These are phyloP conservation scores for Lycophotia porphyrea DNA, from an alignment of 2,888 invertebrate species.

Conservation along the genomic window DNA sequence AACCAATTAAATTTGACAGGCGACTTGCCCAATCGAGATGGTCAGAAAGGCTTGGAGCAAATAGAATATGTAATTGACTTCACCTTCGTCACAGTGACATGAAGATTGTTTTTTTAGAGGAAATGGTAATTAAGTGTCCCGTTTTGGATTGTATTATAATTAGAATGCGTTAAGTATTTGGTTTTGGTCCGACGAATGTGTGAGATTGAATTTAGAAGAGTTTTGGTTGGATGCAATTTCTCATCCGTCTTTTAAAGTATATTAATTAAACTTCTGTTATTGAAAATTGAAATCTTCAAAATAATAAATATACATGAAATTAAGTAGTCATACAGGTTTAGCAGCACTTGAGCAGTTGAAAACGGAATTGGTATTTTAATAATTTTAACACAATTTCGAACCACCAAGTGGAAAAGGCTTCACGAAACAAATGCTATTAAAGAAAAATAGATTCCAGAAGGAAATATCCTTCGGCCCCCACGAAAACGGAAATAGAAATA, in stretches of 20 bases:
- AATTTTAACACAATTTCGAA: conserved; percentile 76
- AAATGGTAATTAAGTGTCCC: conserved; percentile 69
- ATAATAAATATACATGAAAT: not conserved
- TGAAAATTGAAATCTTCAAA: not conserved
- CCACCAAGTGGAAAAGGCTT: conserved; percentile 73
- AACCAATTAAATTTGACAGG: conserved; percentile 83
- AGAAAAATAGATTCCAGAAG: conserved; percentile 86
- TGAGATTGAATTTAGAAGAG: conserved; percentile 34
- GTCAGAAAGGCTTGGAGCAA: conserved; percentile 75
- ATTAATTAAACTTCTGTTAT: not conserved
- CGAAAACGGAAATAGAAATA: conserved; percentile 89
- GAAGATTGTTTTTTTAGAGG: conserved; percentile 74
- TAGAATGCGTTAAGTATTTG: conserved; percentile 54
- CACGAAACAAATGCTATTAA: conserved; percentile 86
- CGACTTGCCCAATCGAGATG: conserved; percentile 77
- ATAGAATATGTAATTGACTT: conserved; percentile 80
- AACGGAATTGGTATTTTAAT: conserved; percentile 79
- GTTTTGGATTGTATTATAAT: conserved; percentile 57
- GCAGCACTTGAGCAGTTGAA: conserved; percentile 70
- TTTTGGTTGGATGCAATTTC: not conserved
- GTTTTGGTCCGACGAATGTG: conserved; percentile 38
- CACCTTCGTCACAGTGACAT: conserved; percentile 77
- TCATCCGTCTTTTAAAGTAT: not conserved
- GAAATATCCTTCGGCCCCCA: conserved; percentile 85
- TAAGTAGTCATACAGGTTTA: conserved; percentile 18